Base-by-base conservation (phyloP, 2,797 vertebrate species). In the Rhinophrynus dorsalis region DNA sequence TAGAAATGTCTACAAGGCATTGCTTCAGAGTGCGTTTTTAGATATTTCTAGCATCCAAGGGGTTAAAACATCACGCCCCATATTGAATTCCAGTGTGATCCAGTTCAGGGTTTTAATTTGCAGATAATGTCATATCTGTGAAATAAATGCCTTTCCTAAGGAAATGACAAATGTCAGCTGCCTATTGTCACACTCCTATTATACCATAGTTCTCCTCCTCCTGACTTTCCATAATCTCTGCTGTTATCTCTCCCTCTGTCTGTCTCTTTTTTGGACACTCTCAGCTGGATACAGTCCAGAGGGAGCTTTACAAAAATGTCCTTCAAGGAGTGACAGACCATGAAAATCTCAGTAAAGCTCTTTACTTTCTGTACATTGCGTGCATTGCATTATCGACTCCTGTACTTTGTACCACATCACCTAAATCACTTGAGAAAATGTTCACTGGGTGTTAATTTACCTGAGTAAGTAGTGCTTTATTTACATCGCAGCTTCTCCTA, bases 291-390 rank as follows among this genome's bases (percentile, higher is more conserved):
- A 13, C 13, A 26, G 15, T 54, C 48, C 58, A 70, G 40, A 35
- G 23, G 23, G n/a, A 47, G 33, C 13, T 9, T 29, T 15, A 30
- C 21, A 20, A 18, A 35, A 63, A 30, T 48, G 21, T 63, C 58
- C 57, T 61, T 62, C 50, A 37, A 21, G 13, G 35, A 40, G 15
- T 44, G 38, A 27, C 58, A 63, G 68, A 55, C 38, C 48, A 69
- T 69, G 37, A 62, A 55, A 54, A 54, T 24, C 27, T 40, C 18
- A 59, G 21, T 21, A 24, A 47, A 5, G 23, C 15, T 17, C 6
- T 44, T 18, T n/a, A n/a, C n/a, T n/a, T n/a, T n/a, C n/a, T n/a
- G n/a, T n/a, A n/a, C n/a, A n/a, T n/a, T n/a, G n/a, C n/a, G n/a
- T n/a, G n/a, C n/a, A n/a, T n/a, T n/a, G 17, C 5, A 27, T 51